These are phyloP conservation scores for Drosophila falleni DNA, from an alignment of 2,888 invertebrate species.

Conservation along the genomic window DNA sequence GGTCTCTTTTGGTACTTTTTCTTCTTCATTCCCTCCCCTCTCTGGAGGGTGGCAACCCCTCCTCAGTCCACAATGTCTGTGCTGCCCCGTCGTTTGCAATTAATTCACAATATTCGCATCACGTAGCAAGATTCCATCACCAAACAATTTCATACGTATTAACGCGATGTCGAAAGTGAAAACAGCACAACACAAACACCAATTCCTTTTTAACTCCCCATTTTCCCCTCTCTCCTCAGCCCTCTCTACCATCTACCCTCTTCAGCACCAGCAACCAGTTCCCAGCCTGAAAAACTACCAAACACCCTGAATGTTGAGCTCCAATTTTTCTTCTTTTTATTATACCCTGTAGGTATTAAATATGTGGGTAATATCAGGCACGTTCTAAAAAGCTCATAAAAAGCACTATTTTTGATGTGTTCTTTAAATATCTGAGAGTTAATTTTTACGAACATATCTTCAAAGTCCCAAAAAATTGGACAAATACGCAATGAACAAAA, in stretches of 20 bases:
- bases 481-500: too few species aligned
- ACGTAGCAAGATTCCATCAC: conserved; percentile 78
- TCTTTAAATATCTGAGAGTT: too few species aligned
- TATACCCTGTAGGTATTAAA: background rate
- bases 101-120: conserved; percentile 77
- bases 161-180: conserved; percentile 78
- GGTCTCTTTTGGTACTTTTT: background rate
- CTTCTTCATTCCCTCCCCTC: background rate
- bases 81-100: conserved; percentile 61
- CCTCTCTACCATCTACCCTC: background rate
- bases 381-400: too few species aligned
- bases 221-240: background rate
- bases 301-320: conserved; percentile 14
- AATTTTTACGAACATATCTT: too few species aligned
- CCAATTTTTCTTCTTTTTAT: conserved; percentile 2
- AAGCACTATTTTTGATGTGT: too few species aligned
- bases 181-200: conserved; percentile 51
- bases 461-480: too few species aligned
- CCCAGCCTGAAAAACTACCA: conserved; percentile 2
- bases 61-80: background rate
- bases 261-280: too few species aligned
- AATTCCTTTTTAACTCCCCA: conserved; percentile 15
- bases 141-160: conserved; percentile 83
- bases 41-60: background rate
- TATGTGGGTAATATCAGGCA: background rate